Base-by-base conservation (phyloP, 2,797 vertebrate genomes). In the Pipistrellus nathusii region DNA sequence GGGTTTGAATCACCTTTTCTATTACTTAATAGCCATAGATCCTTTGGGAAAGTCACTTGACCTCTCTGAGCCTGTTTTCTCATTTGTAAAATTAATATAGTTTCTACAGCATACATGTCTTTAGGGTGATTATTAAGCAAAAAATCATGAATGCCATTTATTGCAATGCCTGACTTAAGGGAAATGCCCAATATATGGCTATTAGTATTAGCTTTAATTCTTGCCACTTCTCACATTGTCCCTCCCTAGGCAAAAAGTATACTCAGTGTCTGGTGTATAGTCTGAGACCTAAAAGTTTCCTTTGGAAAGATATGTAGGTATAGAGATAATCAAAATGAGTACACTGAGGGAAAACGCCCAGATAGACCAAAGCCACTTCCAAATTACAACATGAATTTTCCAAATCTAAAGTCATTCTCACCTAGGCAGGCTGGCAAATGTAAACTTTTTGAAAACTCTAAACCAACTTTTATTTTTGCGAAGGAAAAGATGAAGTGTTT, bases 401-500 rank as follows among this genome's bases (percentile, higher is more conserved):
- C 66, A 88, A 83, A 84, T 51, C 46, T 88, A 86, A 80, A 91
- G 76, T 85, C 17, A 2, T 90, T 68, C 9, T 91, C 73, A 35
- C 38, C 41, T 38, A 68, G 35, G 88, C 53, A 51, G 30, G 48
- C 30, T 72, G 46, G 46, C 77, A 85, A 83, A 85, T 27, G 72
- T 82, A 92, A n/a, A 57, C 55, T 83, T n/a, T 64, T 76, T 59
- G 41, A 44, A 88, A n/a, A n/a, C 55, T 88, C 68, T 55, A 88
- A 90, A 93, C 53, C 57, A 85, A 91, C 41, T 87, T 93, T 92
- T 82, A 64, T 41, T 83, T 94, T 95, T 69, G 48, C 82, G 91
- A 94, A 92, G 41, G 25, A 85, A 82, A 89, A 93, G 38, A 71
- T 80, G 18, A 88, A 81, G 57, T 59, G 32, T 80, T 44, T 76